Conservation (phyloP, 2,113 vertebrate species). For the Todiramphus chloris region DNA sequence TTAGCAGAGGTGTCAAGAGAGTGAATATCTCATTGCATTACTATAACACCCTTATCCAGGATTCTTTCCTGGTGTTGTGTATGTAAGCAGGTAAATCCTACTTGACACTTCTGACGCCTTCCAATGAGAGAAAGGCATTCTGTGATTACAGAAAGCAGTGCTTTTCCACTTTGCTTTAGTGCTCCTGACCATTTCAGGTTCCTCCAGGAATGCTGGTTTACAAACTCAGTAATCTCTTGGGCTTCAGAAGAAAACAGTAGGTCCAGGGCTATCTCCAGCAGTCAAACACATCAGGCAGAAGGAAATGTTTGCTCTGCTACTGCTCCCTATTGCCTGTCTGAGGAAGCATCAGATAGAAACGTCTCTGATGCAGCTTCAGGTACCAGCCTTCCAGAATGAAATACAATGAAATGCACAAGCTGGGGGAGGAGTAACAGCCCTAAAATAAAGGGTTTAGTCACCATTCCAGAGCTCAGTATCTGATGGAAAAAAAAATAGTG, state of each 20-base stretch:
- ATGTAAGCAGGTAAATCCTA: neutral
- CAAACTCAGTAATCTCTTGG: neutral
- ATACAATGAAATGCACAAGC: neutral
- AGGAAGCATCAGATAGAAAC: neutral
- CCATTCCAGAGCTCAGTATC: neutral
- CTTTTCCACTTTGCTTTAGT: neutral
- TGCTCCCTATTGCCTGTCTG: conserved; percentile 20
- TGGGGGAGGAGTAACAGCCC: conserved; percentile 8
- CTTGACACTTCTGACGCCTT: neutral
- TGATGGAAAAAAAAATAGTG: neutral
- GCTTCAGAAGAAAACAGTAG: neutral
- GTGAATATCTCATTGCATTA: neutral
- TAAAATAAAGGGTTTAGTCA: conserved; percentile 49
- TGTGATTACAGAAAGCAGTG: neutral
- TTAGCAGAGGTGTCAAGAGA: neutral
- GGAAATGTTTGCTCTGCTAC: conserved; percentile 7
- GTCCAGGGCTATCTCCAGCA: neutral
- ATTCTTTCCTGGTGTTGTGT: neutral
- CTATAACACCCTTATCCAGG: neutral
- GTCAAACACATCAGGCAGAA: neutral
- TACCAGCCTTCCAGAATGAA: neutral
- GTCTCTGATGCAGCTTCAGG: neutral
- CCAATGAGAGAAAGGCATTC: too few relatives aligned
- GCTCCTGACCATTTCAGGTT: neutral
- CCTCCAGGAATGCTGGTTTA: neutral